Percentiles rank a stretch among this genome's conserved stretches.
Evolutionary conservation across 2,113 vertebrate species (phyloP).

Genomic region (Chionomys nivalis): DNA sequence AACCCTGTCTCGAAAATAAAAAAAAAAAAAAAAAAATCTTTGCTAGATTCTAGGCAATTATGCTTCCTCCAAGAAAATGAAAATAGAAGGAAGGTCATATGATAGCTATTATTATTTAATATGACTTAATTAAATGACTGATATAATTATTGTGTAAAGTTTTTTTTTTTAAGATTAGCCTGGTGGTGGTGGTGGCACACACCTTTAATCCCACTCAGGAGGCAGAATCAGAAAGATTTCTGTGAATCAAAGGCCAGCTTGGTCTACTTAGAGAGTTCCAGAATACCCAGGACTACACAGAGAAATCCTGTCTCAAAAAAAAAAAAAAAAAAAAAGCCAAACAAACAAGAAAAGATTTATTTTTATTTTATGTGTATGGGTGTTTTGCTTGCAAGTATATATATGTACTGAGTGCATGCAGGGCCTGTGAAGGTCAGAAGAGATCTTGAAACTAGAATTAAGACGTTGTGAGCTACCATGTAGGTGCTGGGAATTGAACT

Average conservation of each 20-base stretch:
- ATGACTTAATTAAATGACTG: too few relatives aligned
- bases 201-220: not conserved
- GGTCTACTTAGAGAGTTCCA: not conserved
- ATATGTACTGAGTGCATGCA: too few relatives aligned
- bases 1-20: too few relatives aligned
- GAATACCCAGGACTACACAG: not conserved
- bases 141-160: not conserved
- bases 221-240: not conserved
- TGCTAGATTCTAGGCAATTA: constrained; percentile 21
- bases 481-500: not conserved
- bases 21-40: too few relatives aligned
- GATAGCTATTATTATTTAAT: not conserved
- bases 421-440: not conserved
- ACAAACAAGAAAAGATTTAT: not conserved
- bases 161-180: not conserved
- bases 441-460: not conserved
- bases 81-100: not conserved
- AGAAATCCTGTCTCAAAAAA: not conserved
- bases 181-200: not conserved
- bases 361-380: not conserved
- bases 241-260: not conserved
- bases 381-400: not conserved
- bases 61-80: not conserved
- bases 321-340: not conserved
- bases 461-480: not conserved